These are phyloP conservation scores for Pyralis farinalis DNA, from an alignment of 2,888 invertebrate species.

Conservation along the genomic window DNA sequence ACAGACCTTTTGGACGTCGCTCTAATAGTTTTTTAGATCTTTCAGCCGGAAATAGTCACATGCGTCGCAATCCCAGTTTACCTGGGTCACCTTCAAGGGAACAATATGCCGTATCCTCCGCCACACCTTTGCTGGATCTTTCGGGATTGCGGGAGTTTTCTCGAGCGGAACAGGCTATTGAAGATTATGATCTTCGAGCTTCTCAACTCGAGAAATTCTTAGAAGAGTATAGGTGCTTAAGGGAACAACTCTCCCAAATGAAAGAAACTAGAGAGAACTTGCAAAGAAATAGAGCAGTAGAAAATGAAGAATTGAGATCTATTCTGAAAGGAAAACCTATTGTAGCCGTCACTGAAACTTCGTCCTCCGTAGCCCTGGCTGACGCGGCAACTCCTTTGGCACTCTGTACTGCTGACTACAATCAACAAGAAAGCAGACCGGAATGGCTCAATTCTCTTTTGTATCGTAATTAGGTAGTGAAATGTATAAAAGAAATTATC, in stretches of 20 bases:
- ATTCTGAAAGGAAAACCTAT: slow-evolving; percentile 81
- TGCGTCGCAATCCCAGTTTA: slow-evolving; percentile 79
- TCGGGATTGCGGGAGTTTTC: slow-evolving; percentile 77
- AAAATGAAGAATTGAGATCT: slow-evolving; percentile 75
- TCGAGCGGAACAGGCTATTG: slow-evolving; percentile 63
- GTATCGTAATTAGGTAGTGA: slow-evolving; percentile 60
- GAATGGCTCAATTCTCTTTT: slow-evolving; percentile 70
- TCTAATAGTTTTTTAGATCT: slow-evolving; percentile 88
- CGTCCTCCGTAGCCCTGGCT: slow-evolving; percentile 63
- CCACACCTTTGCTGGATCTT: slow-evolving; percentile 83
- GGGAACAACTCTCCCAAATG: slow-evolving; percentile 90
- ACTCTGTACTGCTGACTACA: slow-evolving; percentile 64
- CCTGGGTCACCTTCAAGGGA: slow-evolving; percentile 84
- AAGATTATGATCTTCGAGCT: slow-evolving; percentile 88
- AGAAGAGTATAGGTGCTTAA: slow-evolving; percentile 88
- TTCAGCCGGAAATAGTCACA: slow-evolving; percentile 67
- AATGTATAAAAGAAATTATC: slow-evolving; percentile 20
- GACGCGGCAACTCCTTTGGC: slow-evolving; percentile 67
- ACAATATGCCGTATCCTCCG: slow-evolving; percentile 66
- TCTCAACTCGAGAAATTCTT: slow-evolving; percentile 89
- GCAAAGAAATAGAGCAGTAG: slow-evolving; percentile 63
- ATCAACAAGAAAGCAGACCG: slow-evolving; percentile 58
- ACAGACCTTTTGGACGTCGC: slow-evolving; percentile 67
- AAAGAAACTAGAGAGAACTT: slow-evolving; percentile 88
- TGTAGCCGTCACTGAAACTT: slow-evolving; percentile 71